Evolutionary conservation across 2,797 vertebrate species (phyloP).

Genomic region (Pitangus sulphuratus): DNA sequence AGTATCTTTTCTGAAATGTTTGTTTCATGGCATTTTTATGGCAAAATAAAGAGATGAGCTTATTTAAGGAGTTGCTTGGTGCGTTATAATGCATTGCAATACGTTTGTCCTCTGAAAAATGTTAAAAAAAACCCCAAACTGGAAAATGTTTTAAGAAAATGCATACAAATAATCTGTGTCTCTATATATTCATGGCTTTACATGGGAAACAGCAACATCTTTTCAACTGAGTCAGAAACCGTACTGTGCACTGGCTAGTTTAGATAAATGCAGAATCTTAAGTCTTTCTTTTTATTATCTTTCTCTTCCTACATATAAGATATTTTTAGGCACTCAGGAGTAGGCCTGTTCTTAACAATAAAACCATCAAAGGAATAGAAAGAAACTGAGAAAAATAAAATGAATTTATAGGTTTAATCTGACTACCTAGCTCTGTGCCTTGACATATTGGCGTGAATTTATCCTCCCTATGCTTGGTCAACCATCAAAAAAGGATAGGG

Average conservation of each 20-base stretch:
- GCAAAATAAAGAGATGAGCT: background rate
- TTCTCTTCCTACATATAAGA: background rate
- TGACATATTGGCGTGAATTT: background rate
- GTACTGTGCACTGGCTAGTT: background rate
- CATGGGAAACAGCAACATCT: background rate
- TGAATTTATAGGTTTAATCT: background rate
- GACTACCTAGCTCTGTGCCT: background rate
- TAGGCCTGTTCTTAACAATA: background rate
- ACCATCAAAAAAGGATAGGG: background rate
- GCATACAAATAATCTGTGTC: background rate
- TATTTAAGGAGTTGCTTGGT: background rate
- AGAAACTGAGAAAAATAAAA: background rate
- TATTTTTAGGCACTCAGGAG: conserved; percentile 29
- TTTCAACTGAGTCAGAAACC: background rate
- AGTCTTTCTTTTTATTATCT: background rate
- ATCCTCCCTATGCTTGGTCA: background rate
- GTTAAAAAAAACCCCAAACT: background rate
- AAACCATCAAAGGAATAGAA: conserved; percentile 1
- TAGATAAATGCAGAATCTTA: background rate
- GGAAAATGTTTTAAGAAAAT: background rate
- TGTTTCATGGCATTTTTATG: background rate
- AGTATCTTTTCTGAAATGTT: background rate
- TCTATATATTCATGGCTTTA: background rate
- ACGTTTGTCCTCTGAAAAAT: background rate
- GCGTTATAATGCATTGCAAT: background rate